Conservation (phyloP, 1,140 invertebrate genomes). For the Ceratitis capitata region DNA sequence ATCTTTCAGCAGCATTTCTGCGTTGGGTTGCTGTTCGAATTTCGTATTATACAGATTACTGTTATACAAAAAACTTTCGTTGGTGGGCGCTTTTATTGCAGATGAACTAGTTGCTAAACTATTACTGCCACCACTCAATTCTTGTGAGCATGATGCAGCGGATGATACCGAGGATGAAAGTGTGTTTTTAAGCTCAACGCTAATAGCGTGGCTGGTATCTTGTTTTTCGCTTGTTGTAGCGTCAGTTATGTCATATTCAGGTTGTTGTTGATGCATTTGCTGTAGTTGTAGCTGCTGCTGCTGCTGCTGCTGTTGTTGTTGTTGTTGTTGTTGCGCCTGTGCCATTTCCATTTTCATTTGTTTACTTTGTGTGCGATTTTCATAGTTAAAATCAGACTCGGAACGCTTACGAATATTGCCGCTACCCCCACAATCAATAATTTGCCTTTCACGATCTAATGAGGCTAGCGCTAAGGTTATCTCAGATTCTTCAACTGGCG, state of each 20-base stretch:
- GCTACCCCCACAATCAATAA: background rate
- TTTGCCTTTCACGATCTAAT: background rate
- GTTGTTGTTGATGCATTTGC: background rate
- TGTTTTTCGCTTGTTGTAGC: background rate
- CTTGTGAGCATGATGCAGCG: background rate
- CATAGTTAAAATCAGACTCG: background rate
- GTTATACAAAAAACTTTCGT: conserved; percentile 17
- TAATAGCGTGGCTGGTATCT: background rate
- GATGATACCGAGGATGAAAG: background rate
- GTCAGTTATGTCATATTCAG: conserved; percentile 20
- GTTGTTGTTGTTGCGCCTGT: background rate
- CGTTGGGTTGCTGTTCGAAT: background rate
- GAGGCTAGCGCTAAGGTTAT: background rate
- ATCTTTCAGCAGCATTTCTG: background rate
- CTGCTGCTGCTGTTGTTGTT: background rate
- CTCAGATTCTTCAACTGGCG: background rate
- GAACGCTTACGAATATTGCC: conserved; percentile 18
- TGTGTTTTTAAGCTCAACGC: background rate
- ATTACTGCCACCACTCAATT: conserved; percentile 9
- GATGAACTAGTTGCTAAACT: background rate
- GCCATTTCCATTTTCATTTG: conserved; percentile 41
- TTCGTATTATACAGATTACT: background rate
- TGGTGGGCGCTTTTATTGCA: background rate
- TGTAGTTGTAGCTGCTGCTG: background rate
- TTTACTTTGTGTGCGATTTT: conserved; percentile 38